These are phyloP conservation scores for Apeltes quadracus DNA, from an alignment of 2,113 vertebrate species.

Conservation along the genomic window DNA sequence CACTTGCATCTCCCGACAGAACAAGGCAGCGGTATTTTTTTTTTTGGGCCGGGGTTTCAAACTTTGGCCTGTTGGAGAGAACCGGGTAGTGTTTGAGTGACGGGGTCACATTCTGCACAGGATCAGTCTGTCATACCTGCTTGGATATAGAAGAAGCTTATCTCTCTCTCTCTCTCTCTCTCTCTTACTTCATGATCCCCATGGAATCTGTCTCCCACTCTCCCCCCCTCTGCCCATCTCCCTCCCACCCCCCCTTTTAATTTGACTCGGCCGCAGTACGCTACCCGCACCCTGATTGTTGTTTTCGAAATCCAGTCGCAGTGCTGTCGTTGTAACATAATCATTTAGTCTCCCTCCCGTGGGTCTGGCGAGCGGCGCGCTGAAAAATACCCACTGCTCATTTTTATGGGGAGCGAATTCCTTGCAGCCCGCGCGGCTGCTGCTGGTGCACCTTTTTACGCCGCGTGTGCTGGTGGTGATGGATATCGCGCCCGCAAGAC, in stretches of 20 bases:
- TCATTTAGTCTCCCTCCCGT: conserved; percentile 72
- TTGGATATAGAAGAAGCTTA: conserved; percentile 17
- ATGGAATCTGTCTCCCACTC: conserved; percentile 51
- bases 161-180: conserved; percentile 18
- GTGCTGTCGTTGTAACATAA: conserved; percentile 68
- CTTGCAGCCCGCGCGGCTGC: conserved; percentile 48
- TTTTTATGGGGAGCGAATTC: conserved; percentile 69
- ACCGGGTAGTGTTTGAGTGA: conserved; percentile 36
- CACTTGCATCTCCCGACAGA: too few species aligned
- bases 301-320: conserved; percentile 65
- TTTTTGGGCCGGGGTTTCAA: conserved; percentile 18
- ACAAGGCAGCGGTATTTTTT: too few species aligned
- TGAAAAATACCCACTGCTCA: conserved; percentile 64
- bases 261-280: conserved; percentile 57
- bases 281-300: conserved; percentile 67
- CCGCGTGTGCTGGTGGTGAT: conserved; percentile 54
- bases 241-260: conserved; percentile 64
- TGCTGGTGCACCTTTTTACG: conserved; percentile 44
- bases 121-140: conserved; percentile 35
- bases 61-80: conserved; percentile 24
- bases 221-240: conserved; percentile 42
- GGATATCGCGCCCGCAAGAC: conserved; percentile 51
- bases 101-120: conserved; percentile 25
- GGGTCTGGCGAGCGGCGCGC: conserved; percentile 64
- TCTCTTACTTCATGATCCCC: conserved; percentile 45